Base-by-base conservation (phyloP, 1,140 invertebrate species). In the Spodoptera litura region DNA sequence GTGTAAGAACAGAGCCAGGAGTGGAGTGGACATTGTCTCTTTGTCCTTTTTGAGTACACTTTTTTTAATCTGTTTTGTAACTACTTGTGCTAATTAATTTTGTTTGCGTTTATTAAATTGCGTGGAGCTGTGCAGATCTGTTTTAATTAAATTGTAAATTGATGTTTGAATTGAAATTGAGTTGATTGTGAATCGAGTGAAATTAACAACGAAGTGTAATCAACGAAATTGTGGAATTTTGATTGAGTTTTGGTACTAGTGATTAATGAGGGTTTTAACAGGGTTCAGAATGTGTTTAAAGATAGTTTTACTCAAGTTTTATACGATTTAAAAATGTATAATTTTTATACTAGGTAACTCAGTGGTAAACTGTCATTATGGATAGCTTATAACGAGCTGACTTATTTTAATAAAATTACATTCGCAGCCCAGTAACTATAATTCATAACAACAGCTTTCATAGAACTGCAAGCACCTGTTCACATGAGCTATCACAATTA, bases 21-120 rank as follows among this genome's bases (percentile, higher is more conserved):
- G 88, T 89, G 87, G 91, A 94, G 90, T 88, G 87, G 90, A 83
- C 80, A 87, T 92, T 91, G 84, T 88, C 81, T 31, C 74, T 78
- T 71, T 78, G 52, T 77, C 10, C 35, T 72, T 68, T 66, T 56
- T 38, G 62, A 66, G 61, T 77, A 62, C 20, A 53, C 59, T 77
- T 68, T 68, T 77, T 77, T 56, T 56, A 68, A 44, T 44, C 38
- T 77, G 52, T 56, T 44, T 62, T 64, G 58, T 64, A 52, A 25
- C 49, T 70, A 70, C 66, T 70, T 70, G 66, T 70, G 66, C 49
- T 75, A 75, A 75, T 75, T 75, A 75, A 75, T 75, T 75, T 64
- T 75, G 58, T 64, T 75, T 49, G n/a, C 49, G 59, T 53, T 75
- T 75, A 64, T 75, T 62, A 64, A 75, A 64, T 75, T 53, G 27